Base-by-base conservation (phyloP, 2,797 vertebrate species). In the Tapera naevia region DNA sequence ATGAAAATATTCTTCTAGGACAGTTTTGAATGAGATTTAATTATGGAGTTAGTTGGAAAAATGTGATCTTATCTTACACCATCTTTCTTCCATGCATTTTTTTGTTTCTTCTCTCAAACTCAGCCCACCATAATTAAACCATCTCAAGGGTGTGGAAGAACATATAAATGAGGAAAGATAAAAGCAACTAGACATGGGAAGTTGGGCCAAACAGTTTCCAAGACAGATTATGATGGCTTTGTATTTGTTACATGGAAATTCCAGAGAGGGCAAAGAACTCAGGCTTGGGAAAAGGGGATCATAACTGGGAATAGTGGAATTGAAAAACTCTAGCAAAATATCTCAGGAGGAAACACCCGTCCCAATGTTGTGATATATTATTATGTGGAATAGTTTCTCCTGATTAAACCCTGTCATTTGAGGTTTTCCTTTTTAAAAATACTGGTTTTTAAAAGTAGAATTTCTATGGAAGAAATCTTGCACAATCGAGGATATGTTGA, bases 401-500 rank as follows among this genome's bases (percentile, higher is more conserved):
- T 58, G 22, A 46, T 72, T 43, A 71, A 80, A 64, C 13, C 13
- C 4, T 35, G 19, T 32, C 8, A 41, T 39, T 58, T 65, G 32
- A 62, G 27, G 6, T 39, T 64, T 78, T 80, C 1, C 3, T 51
- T 56, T 64, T 71, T 64, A 62, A 7, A 57, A 82, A 56, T 30
- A 61, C 43, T 9, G 17, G 3, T 9, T 76, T 65, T 45, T 17
- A 82, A 69, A 60, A 57, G 9, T 14, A 45, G 17, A 37, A 46
- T 32, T 4, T 16, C 1, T 51, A 27, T 28, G 33, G 21, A 75
- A 89, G 43, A 91, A 60, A 24, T 72, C 10, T 66, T 54, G 33
- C 35, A 50, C 7, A 15, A 50, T 12, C 3, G 2, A n/a, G 11
- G 12, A 51, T 73, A 25, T 0, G 0, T 3, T 72, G 33, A 72